Evolutionary conservation across 2,797 vertebrate genomes (phyloP).

Genomic region (Pipistrellus kuhlii): DNA sequence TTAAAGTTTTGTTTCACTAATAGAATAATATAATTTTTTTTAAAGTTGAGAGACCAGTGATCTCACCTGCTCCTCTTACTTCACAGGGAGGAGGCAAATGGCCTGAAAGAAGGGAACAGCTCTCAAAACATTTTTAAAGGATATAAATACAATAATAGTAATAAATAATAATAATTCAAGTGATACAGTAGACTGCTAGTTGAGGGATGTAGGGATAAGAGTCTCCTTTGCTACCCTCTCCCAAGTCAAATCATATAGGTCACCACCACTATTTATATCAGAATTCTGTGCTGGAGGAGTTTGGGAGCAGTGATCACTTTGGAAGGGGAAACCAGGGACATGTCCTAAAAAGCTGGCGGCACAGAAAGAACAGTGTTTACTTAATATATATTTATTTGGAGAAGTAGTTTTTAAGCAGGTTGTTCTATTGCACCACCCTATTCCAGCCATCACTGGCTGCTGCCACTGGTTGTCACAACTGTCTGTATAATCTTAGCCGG

Average conservation of each 20-base stretch:
- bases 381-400: background rate
- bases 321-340: background rate
- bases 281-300: background rate
- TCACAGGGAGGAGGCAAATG: background rate
- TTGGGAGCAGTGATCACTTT: background rate
- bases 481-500: background rate
- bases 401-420: background rate
- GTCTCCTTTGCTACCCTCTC: background rate
- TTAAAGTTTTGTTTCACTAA: background rate
- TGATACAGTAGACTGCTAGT: background rate
- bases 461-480: background rate
- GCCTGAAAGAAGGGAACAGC: background rate
- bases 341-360: background rate
- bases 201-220: background rate
- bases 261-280: background rate
- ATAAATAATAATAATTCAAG: background rate
- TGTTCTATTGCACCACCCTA: background rate
- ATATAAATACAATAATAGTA: background rate
- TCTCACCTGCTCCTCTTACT: background rate
- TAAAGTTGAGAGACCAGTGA: background rate
- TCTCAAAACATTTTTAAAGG: slow-evolving; percentile 19
- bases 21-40: background rate
- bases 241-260: background rate
- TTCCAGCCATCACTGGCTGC: background rate
- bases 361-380: background rate